These are phyloP conservation scores for Archivesica marissinica DNA, from an alignment of 1,140 invertebrate species.

Conservation along the genomic window DNA sequence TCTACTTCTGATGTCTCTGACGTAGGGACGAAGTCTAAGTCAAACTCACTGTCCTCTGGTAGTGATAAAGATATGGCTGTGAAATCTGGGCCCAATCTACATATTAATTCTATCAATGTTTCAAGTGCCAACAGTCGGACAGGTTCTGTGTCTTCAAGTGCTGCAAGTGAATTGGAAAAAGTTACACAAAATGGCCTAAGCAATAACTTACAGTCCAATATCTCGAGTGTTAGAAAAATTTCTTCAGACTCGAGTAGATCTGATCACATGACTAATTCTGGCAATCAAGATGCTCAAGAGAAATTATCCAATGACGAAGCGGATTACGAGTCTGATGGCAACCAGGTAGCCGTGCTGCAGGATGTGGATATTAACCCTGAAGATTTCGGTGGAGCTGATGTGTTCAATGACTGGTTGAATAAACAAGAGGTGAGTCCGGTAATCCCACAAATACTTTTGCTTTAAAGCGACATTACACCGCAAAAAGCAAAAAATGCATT, in stretches of 20 bases:
- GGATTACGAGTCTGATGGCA: constrained; percentile 26
- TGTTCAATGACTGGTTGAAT: constrained; percentile 55
- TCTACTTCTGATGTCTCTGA: neutral
- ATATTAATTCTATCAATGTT: neutral
- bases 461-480: too few species aligned
- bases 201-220: constrained; percentile 4
- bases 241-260: constrained; percentile 53
- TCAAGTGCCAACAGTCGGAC: neutral
- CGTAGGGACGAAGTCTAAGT: neutral
- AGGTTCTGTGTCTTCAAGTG: constrained; percentile 2
- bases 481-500: too few species aligned
- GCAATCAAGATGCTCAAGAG: constrained; percentile 37
- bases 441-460: too few species aligned
- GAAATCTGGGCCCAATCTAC: neutral
- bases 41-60: constrained; percentile 11
- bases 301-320: constrained; percentile 27
- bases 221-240: constrained; percentile 27
- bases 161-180: constrained; percentile 1
- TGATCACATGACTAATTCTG: neutral
- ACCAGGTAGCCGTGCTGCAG: constrained; percentile 31
- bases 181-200: neutral
- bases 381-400: constrained; percentile 50
- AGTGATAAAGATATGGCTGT: constrained; percentile 9
- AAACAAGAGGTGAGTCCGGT: constrained; percentile 37
- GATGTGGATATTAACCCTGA: constrained; percentile 47